These are phyloP conservation scores for Mayetiola destructor DNA, from an alignment of 2,888 invertebrate genomes.

Conservation along the genomic window DNA sequence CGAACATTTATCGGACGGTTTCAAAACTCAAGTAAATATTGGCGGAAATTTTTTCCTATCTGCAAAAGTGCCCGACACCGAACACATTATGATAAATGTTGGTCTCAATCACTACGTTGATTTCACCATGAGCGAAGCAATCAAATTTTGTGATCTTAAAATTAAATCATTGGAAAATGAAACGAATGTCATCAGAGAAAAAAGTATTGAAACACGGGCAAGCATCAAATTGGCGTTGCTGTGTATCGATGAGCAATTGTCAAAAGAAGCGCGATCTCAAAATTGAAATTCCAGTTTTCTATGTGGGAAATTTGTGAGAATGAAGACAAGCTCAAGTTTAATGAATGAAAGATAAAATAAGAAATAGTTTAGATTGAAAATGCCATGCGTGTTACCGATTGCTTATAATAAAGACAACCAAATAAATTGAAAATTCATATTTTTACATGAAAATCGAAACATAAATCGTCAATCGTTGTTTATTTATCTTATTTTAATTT, in stretches of 20 bases:
- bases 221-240: constrained; percentile 64
- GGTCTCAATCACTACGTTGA: constrained; percentile 65
- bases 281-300: not conserved
- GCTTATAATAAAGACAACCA: too few relatives aligned
- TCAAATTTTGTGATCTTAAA: constrained; percentile 53
- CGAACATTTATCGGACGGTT: constrained; percentile 38
- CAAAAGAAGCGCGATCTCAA: too few relatives aligned
- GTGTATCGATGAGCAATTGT: constrained; percentile 51
- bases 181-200: constrained; percentile 45
- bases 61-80: constrained; percentile 52
- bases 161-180: constrained; percentile 48
- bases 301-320: too few relatives aligned
- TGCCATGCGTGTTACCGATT: too few relatives aligned
- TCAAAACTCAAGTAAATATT: constrained; percentile 60
- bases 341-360: too few relatives aligned
- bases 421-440: too few relatives aligned
- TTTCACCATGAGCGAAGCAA: constrained; percentile 54
- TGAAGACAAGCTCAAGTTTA: too few relatives aligned
- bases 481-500: too few relatives aligned
- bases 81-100: constrained; percentile 52
- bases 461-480: too few relatives aligned
- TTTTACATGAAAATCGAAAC: too few relatives aligned
- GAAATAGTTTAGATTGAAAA: too few relatives aligned
- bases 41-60: constrained; percentile 77
- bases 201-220: constrained; percentile 56